Conservation (phyloP, 2,888 invertebrate species). For the Epicampocera succincta region DNA sequence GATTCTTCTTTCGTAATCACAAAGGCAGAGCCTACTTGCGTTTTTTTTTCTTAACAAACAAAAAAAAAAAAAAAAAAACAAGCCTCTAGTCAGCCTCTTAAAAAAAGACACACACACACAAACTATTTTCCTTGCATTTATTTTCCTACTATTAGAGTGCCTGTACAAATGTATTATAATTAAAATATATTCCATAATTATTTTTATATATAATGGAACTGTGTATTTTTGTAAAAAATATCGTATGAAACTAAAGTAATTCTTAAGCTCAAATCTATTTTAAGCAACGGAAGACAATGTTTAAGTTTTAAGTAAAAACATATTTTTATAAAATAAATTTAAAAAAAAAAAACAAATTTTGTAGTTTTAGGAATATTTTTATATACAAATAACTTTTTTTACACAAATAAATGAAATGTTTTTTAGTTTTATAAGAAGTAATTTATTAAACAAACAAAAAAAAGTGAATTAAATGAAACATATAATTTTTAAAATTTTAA, state of each 20-base stretch:
- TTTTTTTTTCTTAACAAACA: slow-evolving; percentile 55
- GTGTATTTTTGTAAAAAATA: slow-evolving; percentile 71
- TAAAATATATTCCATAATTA: background rate
- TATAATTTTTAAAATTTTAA: slow-evolving; percentile 57
- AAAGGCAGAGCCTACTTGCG: slow-evolving; percentile 62
- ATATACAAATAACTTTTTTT: slow-evolving; percentile 61
- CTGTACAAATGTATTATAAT: slow-evolving; percentile 70
- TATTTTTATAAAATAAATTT: slow-evolving; percentile 45
- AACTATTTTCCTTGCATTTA: slow-evolving; percentile 68
- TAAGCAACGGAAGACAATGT: slow-evolving; percentile 68
- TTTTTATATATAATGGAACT: slow-evolving; percentile 69
- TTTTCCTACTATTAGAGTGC: slow-evolving; percentile 72
- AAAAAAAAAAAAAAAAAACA: slow-evolving; percentile 37
- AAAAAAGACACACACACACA: slow-evolving; percentile 69
- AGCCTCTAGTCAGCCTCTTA: slow-evolving; percentile 77
- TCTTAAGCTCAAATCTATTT: slow-evolving; percentile 62
- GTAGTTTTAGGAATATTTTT: slow-evolving; percentile 58
- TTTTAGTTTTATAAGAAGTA: slow-evolving; percentile 77
- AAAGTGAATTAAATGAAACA: slow-evolving; percentile 37
- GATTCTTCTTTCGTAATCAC: slow-evolving; percentile 26
- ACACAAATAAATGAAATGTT: slow-evolving; percentile 75
- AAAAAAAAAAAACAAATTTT: slow-evolving; percentile 30
- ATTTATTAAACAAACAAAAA: slow-evolving; percentile 77
- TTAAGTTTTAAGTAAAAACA: slow-evolving; percentile 50
- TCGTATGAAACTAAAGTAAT: slow-evolving; percentile 45